Conservation (phyloP, 1,140 invertebrate species). For the Mizuhopecten yessoensis region DNA sequence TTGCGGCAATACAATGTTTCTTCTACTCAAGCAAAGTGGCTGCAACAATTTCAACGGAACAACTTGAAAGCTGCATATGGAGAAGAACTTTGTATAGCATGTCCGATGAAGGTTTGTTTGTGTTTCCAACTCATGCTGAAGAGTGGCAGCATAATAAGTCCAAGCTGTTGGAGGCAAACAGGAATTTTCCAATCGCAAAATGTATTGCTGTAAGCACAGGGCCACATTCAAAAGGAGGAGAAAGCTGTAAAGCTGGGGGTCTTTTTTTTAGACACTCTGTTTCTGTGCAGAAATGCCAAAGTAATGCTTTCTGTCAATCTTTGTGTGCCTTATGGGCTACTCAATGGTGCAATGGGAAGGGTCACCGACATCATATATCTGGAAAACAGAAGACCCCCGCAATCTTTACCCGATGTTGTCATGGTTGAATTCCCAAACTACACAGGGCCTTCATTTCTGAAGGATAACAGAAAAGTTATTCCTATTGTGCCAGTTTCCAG, state of each 20-base stretch:
- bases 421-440: slow-evolving; percentile 59
- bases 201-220: slow-evolving; percentile 48
- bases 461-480: slow-evolving; percentile 44
- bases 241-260: neutral
- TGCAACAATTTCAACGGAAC: slow-evolving; percentile 62
- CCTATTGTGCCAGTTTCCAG: slow-evolving; percentile 50
- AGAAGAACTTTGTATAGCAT: slow-evolving; percentile 34
- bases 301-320: slow-evolving; percentile 62
- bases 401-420: slow-evolving; percentile 50
- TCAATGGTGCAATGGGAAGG: slow-evolving; percentile 55
- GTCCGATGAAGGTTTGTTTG: slow-evolving; percentile 47
- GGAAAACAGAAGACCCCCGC: slow-evolving; percentile 23
- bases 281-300: slow-evolving; percentile 54
- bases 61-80: slow-evolving; percentile 47
- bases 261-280: slow-evolving; percentile 1
- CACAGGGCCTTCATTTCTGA: slow-evolving; percentile 51
- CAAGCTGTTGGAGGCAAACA: slow-evolving; percentile 52
- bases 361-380: slow-evolving; percentile 59
- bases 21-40: slow-evolving; percentile 47
- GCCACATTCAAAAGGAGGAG: slow-evolving; percentile 43
- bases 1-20: slow-evolving; percentile 52
- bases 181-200: slow-evolving; percentile 49
- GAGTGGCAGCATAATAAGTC: slow-evolving; percentile 52
- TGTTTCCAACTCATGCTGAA: slow-evolving; percentile 48
- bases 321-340: slow-evolving; percentile 56